Conservation (phyloP, 2,888 invertebrate species). For the Chrysolina americana region DNA sequence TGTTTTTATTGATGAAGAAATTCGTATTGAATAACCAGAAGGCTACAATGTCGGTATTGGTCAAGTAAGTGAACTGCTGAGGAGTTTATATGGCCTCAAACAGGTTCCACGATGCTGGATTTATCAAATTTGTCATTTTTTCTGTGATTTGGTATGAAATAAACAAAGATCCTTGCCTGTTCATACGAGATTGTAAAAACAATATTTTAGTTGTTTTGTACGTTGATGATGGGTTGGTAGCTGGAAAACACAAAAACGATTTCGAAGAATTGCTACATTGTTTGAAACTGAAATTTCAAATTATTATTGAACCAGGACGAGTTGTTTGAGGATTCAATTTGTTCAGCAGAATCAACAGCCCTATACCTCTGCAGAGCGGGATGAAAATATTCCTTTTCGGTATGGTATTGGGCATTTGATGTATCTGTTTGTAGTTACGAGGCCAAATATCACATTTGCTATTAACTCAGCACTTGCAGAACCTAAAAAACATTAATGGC, state of each 20-base stretch:
- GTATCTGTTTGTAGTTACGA: no score
- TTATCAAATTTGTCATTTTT: neutral
- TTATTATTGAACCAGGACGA: neutral
- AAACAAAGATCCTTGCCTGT: neutral
- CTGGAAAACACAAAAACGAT: neutral
- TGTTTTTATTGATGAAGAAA: neutral
- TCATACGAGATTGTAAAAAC: neutral
- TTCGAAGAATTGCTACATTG: neutral
- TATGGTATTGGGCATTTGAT: neutral
- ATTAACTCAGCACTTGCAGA: neutral
- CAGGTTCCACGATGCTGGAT: neutral
- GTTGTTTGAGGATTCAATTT: neutral
- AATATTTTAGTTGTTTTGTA: neutral
- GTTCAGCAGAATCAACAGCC: neutral
- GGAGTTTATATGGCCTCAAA: neutral
- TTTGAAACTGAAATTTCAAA: neutral
- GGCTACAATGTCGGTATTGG: neutral
- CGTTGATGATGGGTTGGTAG: neutral
- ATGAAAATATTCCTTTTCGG: conserved; percentile 4
- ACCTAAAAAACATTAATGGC: neutral
- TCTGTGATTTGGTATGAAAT: no score
- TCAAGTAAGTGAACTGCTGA: neutral
- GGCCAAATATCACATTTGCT: no score
- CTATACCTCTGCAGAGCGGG: neutral
- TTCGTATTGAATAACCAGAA: neutral